Conservation (phyloP, 1,140 invertebrate species). For the Vollenhovia emeryi region DNA sequence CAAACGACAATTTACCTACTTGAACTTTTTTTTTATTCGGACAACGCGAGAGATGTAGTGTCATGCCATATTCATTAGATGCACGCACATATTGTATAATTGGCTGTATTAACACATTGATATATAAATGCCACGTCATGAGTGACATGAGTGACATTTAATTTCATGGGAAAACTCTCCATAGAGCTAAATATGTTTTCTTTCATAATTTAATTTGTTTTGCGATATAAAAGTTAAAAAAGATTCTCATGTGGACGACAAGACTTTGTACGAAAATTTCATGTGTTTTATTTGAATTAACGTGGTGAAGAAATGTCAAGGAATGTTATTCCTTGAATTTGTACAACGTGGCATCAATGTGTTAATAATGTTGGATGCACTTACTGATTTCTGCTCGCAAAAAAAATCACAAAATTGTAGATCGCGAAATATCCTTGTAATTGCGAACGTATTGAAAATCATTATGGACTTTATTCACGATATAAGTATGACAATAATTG, state of each 20-base stretch:
- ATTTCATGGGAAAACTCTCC: neutral
- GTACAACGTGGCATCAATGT: neutral
- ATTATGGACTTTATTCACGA: constrained; percentile 4
- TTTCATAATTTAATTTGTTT: neutral
- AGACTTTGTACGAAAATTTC: neutral
- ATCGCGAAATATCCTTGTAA: constrained; percentile 4
- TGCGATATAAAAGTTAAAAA: neutral
- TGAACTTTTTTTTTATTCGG: neutral
- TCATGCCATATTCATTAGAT: neutral
- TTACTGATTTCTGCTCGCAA: neutral
- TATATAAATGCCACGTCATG: neutral
- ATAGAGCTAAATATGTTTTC: neutral
- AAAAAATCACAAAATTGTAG: neutral
- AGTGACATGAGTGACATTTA: neutral
- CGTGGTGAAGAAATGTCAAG: too few relatives aligned
- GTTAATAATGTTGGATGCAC: neutral
- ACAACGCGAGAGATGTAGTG: neutral
- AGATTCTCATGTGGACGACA: neutral
- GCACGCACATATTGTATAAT: too few relatives aligned
- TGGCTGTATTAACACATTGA: neutral
- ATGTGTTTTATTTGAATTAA: neutral
- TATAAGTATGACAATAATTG: neutral
- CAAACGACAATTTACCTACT: neutral
- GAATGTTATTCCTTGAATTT: too few relatives aligned
- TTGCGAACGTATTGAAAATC: neutral